A percentile compares a stretch with the other conserved stretches of the same genome.
Evolutionary conservation across 2,797 vertebrate species (phyloP).

Genomic region (Falco rusticolus): DNA sequence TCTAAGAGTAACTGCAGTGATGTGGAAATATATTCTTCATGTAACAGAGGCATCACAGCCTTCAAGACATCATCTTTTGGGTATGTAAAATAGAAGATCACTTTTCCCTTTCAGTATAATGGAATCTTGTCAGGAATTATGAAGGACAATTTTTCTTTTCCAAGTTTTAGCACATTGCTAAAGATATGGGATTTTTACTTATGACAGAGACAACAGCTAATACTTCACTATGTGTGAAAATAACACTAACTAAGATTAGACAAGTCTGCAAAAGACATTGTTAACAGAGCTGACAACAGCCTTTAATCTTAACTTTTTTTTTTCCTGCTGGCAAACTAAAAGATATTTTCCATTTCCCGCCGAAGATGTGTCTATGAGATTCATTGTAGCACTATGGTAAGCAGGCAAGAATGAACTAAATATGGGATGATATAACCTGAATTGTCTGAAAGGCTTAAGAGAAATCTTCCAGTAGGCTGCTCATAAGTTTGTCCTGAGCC

Average conservation of each 20-base stretch:
- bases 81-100: background rate
- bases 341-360: slow-evolving; percentile 4
- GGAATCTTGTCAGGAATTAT: slow-evolving; percentile 42
- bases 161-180: slow-evolving; percentile 3
- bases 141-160: slow-evolving; percentile 23
- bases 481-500: background rate
- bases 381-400: slow-evolving; percentile 4
- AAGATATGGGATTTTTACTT: slow-evolving; percentile 23
- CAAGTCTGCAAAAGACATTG: slow-evolving; percentile 24
- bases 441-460: slow-evolving; percentile 6
- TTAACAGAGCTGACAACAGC: slow-evolving; percentile 16
- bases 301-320: background rate
- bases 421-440: background rate
- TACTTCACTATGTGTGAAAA: slow-evolving; percentile 7
- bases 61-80: background rate
- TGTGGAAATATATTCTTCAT: background rate
- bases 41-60: background rate
- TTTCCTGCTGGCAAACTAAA: background rate
- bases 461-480: background rate
- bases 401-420: slow-evolving; percentile 31
- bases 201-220: slow-evolving; percentile 16
- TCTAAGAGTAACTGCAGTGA: background rate
- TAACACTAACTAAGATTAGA: background rate
- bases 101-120: slow-evolving; percentile 16
- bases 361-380: slow-evolving; percentile 2